Evolutionary conservation across 2,888 invertebrate genomes (phyloP), one percentile per base, ranked within the genome.

Genomic region (Eucera pruinosa): DNA sequence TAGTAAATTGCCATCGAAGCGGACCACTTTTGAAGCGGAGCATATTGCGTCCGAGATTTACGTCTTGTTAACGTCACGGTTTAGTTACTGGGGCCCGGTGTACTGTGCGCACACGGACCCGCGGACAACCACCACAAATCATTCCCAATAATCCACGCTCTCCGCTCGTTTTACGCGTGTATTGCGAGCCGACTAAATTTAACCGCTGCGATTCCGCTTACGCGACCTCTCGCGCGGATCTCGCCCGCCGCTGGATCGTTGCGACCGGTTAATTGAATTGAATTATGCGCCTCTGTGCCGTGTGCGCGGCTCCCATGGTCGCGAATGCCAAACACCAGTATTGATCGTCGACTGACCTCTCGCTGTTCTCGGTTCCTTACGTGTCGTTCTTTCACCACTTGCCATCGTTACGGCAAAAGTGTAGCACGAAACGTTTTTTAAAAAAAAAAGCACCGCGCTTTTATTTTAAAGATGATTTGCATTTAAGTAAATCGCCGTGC

Each of bases 61-160:
- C 83, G 85, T 83, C 85, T 85, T 83, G 85, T 85, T 85, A 85
- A 83, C 78, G 85, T 85, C 84, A 80, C 75, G 75, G 70, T 86
- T 85, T 81, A 77, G 80, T 80, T 83, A 70, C 77, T 57, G 48
- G 52, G 41, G 43, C 20, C 33, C 50, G 1, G 25, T 9, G n/a
- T 50, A 30, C 71, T 71, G 55, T 27, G 52, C 50, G 50, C 68
- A 9, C 45, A 15, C 15, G 54, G 71, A 70, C 69, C 54, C 65
- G 82, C 57, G 82, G 71, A 80, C 80, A 41, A 80, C 70, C 60
- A 41, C 83, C 64, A 83, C 85, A 85, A 85, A 85, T 85, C 85
- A 85, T 83, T 78, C 85, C 45, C 85, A 67, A 85, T 85, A 85
- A 85, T 85, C 83, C 58, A 64, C 72, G 66, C 57, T 13, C 27